Conservation (phyloP, 2,797 vertebrate species). For the Cuniculus paca region DNA sequence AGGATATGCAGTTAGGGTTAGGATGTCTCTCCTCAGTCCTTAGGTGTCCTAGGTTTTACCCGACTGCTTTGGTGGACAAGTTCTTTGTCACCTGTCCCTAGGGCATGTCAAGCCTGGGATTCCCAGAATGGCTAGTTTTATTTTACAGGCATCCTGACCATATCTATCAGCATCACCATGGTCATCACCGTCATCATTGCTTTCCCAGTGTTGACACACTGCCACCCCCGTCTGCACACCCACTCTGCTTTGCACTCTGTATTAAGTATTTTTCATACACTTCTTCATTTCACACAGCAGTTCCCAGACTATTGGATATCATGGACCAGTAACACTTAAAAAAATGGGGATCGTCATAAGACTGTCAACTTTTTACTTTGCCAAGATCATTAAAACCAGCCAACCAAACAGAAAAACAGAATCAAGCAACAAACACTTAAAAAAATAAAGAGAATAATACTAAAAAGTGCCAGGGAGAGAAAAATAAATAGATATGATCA, state of each 20-base stretch:
- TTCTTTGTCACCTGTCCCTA: neutral
- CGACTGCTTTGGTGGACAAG: neutral
- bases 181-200: neutral
- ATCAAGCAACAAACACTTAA: neutral
- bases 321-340: neutral
- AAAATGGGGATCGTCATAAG: neutral
- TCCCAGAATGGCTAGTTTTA: neutral
- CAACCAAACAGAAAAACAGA: constrained; percentile 29
- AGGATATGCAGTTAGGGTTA: neutral
- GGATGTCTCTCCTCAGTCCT: neutral
- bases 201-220: neutral
- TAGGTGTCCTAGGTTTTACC: neutral
- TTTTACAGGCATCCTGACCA: neutral
- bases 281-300: neutral
- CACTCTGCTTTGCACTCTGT: rapidly evolving
- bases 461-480: constrained; percentile 33
- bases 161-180: rapidly evolving
- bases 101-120: too few relatives aligned
- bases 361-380: constrained; percentile 2
- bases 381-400: constrained; percentile 67
- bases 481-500: constrained; percentile 45
- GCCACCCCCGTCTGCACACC: neutral
- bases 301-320: neutral
- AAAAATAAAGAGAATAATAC: neutral
- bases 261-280: neutral